Base-by-base conservation (phyloP, 2,113 vertebrate genomes). In the Acinonyx jubatus region DNA sequence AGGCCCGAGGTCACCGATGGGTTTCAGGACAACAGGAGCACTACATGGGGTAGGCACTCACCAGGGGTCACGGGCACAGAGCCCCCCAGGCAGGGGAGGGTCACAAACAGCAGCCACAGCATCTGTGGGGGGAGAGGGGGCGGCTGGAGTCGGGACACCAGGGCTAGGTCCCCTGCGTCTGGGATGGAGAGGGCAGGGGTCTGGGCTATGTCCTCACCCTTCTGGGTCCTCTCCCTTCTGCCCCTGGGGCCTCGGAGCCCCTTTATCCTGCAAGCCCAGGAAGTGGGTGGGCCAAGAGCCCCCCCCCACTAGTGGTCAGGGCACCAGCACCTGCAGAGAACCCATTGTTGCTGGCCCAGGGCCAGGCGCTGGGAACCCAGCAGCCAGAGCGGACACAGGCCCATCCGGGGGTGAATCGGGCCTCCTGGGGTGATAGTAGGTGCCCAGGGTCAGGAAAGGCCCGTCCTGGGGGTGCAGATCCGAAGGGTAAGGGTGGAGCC, bases 91-190 rank as follows among this genome's bases (percentile, higher is more conserved):
- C 52, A 21, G 52, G 79, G 57, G n/a, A 92, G 83, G 23, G 7
- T 14, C 41, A 97, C 69, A 5, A 95, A 5, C 63, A 95, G 81
- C 61, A 92, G 50, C 92, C 87, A 73, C 87, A 78, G 82, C 86
- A 78, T 91, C 38, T 79, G 61, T 1, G 18, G 19, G 27, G 3
- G 8, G 23, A 31, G 38, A 23, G 29, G 55, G 36, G 19, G 5
- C 29, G 27, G 2, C 65, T 31, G 65, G 65, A 66, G 65, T 66
- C 65, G 0, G n/a, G 33, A 25, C 21, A 36, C 21, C 19, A 50
- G 15, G 61, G 45, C 19, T 27, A 1, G 9, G 7, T 52, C 5
- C 27, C n/a, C 8, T 0, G 13, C 5, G 6, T 31, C 41, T 23
- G 15, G 41, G 31, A 33, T 12, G 5, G 68, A 73, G 91, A 27